Evolutionary conservation across 1,140 invertebrate species (phyloP).

Genomic region (Brachionus angularis): DNA sequence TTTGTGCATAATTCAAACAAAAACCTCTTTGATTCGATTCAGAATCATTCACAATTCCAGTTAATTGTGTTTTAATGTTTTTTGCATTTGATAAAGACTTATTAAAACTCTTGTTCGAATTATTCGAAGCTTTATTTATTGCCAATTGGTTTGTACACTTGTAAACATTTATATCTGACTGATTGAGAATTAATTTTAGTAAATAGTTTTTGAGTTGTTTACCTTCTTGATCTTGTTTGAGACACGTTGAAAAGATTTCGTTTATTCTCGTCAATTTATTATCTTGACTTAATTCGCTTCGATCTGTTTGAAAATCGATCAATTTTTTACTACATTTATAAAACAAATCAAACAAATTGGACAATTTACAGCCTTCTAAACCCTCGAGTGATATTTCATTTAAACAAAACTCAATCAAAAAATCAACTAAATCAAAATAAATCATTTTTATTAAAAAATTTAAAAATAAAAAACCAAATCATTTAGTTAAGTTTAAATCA

Average conservation of each 20-base stretch:
- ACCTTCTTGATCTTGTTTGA: not conserved
- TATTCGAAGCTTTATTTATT: no score
- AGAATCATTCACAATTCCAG: constrained; percentile 19
- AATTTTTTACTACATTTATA: not conserved
- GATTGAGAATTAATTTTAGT: no score
- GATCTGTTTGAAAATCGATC: not conserved
- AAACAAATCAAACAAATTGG: not conserved
- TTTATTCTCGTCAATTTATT: not conserved
- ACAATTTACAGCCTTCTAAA: not conserved
- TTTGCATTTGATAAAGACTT: not conserved
- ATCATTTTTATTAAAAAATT: not conserved
- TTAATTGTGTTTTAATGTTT: not conserved
- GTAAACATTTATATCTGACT: no score
- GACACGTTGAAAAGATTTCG: not conserved
- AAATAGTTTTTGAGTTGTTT: no score
- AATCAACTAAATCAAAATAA: constrained; percentile 4
- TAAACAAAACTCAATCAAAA: constrained; percentile 11
- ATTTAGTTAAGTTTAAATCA: no score
- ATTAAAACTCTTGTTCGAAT: not conserved
- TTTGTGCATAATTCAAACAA: constrained; percentile 4
- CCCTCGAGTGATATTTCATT: constrained; percentile 21
- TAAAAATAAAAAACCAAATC: not conserved
- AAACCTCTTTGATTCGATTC: not conserved
- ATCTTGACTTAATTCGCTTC: not conserved
- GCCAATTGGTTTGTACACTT: no score